Evolutionary conservation across 2,797 vertebrate genomes (phyloP).

Genomic region (Meda fulgida): DNA sequence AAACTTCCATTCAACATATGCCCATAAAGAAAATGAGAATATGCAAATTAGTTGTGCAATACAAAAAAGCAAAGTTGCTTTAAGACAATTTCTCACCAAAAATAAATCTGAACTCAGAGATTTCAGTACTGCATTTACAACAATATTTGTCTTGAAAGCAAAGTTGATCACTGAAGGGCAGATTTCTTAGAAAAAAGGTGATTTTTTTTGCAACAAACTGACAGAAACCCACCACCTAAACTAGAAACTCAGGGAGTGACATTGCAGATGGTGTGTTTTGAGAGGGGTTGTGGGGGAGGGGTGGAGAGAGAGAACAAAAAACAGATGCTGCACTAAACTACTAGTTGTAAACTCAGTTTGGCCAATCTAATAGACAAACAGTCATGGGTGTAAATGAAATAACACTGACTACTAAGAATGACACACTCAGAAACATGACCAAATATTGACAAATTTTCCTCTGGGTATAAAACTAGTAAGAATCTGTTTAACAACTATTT

Average conservation of each 20-base stretch:
- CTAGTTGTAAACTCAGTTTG: conserved; percentile 65
- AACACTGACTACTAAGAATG: background rate
- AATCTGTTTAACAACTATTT: no score
- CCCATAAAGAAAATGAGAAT: background rate
- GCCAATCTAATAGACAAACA: conserved; percentile 24
- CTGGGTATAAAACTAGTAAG: background rate
- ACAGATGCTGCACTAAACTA: conserved; percentile 72
- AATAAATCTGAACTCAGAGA: background rate
- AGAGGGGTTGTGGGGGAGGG: conserved; percentile 47
- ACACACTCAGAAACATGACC: background rate
- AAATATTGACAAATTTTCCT: background rate
- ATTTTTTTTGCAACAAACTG: conserved; percentile 71
- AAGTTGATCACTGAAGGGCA: background rate
- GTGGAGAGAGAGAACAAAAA: conserved; percentile 74
- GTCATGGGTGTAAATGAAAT: background rate
- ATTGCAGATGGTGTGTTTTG: conserved; percentile 65
- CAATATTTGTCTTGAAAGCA: background rate
- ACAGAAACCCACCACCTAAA: conserved; percentile 73
- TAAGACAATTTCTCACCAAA: background rate
- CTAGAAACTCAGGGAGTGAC: conserved; percentile 79
- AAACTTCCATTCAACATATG: background rate
- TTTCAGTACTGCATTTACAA: background rate
- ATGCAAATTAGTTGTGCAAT: background rate
- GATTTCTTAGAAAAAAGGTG: background rate
- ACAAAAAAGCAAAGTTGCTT: conserved; percentile 1